phyloP scores from a whole-genome alignment of 2,797 vertebrate genomes.

The Mastacembelus armatus region DNA sequence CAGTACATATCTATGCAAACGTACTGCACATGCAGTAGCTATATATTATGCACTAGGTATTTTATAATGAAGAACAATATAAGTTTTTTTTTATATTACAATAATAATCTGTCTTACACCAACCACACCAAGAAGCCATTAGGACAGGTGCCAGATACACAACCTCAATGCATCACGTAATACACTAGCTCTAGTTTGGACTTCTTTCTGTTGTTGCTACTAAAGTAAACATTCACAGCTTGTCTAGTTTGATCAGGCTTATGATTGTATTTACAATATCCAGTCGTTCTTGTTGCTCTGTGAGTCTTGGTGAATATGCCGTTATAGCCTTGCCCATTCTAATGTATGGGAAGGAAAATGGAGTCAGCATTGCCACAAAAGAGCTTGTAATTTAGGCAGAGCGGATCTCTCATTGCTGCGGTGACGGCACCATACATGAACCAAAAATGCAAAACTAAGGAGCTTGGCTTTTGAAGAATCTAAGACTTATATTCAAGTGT shows the following conservation, averaged over 20 bases:
- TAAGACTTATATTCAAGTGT: constrained; percentile 73
- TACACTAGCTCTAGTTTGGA: neutral
- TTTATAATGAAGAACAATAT: too few relatives aligned
- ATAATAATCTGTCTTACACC: too few relatives aligned
- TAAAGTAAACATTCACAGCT: constrained; percentile 19
- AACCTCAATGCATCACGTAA: constrained; percentile 1
- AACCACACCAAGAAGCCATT: neutral
- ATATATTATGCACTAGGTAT: too few relatives aligned
- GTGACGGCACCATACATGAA: constrained; percentile 72
- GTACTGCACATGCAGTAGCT: neutral
- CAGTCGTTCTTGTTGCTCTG: constrained; percentile 29
- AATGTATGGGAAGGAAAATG: constrained; percentile 75
- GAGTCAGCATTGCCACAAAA: constrained; percentile 71
- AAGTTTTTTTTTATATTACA: too few relatives aligned
- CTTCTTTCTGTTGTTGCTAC: constrained; percentile 3
- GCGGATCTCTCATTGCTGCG: constrained; percentile 77
- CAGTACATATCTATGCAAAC: neutral
- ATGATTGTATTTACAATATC: constrained; percentile 9
- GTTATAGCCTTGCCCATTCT: constrained; percentile 46
- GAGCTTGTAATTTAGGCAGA: constrained; percentile 80
- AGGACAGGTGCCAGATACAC: constrained; percentile 6
- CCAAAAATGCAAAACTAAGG: constrained; percentile 74
- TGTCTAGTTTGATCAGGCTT: constrained; percentile 25
- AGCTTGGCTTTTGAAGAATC: constrained; percentile 74
- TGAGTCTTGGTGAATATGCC: constrained; percentile 28